Percentiles rank a stretch among this genome's conserved stretches.
phyloP scores from a whole-genome alignment of 2,113 vertebrate genomes.

The Hucho hucho region DNA sequence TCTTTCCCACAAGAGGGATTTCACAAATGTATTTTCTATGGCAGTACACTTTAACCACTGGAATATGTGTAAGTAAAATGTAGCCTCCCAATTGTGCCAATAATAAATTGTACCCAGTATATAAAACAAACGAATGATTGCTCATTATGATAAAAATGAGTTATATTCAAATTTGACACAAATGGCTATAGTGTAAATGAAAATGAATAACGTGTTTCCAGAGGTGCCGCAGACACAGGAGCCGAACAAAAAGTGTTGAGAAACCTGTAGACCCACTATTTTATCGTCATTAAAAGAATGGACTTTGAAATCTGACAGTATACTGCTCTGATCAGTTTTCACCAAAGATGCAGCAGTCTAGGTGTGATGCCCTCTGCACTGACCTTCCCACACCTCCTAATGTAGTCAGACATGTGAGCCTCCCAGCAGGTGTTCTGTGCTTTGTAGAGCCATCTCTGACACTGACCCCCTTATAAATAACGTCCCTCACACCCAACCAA shows the following conservation, averaged over 20 bases:
- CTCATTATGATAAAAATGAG: too few species aligned
- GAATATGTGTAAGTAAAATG: too few species aligned
- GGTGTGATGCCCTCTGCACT: slow-evolving; percentile 32
- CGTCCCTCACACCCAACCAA: slow-evolving; percentile 9
- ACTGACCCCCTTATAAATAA: slow-evolving; percentile 48
- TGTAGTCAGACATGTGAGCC: slow-evolving; percentile 38
- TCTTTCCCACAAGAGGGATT: neutral
- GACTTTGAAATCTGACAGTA: neutral
- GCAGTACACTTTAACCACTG: neutral
- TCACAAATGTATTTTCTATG: neutral
- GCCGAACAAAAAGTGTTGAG: neutral
- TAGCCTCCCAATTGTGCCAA: too few species aligned
- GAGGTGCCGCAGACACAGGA: neutral
- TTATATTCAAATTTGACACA: neutral
- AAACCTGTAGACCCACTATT: neutral
- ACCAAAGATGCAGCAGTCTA: slow-evolving; percentile 26
- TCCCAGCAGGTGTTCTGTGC: slow-evolving; percentile 53
- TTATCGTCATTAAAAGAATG: neutral
- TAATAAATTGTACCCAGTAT: too few species aligned
- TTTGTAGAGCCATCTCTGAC: slow-evolving; percentile 46
- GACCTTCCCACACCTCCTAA: slow-evolving; percentile 49
- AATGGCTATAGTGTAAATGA: neutral
- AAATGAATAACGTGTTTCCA: neutral
- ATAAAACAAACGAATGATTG: too few species aligned
- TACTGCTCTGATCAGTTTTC: slow-evolving; percentile 27